These are phyloP conservation scores for Beris chalybata DNA, from an alignment of 2,888 invertebrate genomes.

Conservation along the genomic window DNA sequence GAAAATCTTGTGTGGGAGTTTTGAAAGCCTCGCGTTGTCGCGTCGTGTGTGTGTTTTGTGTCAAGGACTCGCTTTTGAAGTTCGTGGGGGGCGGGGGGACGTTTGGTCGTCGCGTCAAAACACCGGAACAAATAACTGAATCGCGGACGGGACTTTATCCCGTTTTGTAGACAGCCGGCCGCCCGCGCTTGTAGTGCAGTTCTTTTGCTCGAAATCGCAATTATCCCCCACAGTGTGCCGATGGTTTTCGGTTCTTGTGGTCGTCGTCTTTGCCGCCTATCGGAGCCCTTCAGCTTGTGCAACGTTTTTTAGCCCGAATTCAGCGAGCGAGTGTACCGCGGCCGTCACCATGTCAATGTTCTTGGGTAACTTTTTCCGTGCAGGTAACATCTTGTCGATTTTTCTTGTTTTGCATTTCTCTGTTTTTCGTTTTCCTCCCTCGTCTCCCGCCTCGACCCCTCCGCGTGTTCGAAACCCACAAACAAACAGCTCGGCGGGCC, in stretches of 20 bases:
- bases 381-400: slow-evolving; percentile 49
- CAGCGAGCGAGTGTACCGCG: slow-evolving; percentile 43
- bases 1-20: too few species aligned
- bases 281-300: slow-evolving; percentile 4
- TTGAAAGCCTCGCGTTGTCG: too few species aligned
- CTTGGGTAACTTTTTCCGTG: slow-evolving; percentile 57
- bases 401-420: slow-evolving; percentile 5
- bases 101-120: too few species aligned
- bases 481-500: too few species aligned
- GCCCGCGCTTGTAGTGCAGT: too few species aligned
- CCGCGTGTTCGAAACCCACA: too few species aligned
- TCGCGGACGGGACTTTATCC: background rate
- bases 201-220: background rate
- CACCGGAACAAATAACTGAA: too few species aligned
- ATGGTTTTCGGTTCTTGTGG: slow-evolving; percentile 8
- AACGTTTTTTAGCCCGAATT: background rate
- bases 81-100: too few species aligned
- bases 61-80: too few species aligned
- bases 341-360: slow-evolving; percentile 53
- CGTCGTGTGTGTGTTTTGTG: too few species aligned
- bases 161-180: slow-evolving; percentile 1
- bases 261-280: slow-evolving; percentile 7
- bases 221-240: background rate
- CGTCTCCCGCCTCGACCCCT: background rate
- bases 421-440: background rate